Evolutionary conservation across 2,888 invertebrate species (phyloP).

Genomic region (Oxytorus armatus): DNA sequence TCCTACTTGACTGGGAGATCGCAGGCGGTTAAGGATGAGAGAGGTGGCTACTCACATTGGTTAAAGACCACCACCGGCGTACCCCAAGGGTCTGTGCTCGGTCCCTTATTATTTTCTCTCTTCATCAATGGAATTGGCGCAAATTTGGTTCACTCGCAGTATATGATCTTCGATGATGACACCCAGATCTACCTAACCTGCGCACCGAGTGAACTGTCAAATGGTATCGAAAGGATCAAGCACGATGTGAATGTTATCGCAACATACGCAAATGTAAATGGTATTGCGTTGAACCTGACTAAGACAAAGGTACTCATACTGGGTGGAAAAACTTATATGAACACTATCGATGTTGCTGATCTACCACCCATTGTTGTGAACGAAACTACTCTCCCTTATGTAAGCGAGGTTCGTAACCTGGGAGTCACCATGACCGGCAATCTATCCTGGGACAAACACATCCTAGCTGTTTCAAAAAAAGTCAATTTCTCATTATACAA

Average conservation of each 20-base stretch:
- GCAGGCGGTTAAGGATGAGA: too few relatives aligned
- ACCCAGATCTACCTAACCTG: neutral
- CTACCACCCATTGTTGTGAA: conserved; percentile 3
- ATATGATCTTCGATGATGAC: conserved; percentile 22
- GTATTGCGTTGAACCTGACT: neutral
- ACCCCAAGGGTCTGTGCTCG: conserved; percentile 38
- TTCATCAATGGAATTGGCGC: conserved; percentile 3
- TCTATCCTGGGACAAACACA: conserved; percentile 4
- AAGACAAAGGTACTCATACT: conserved; percentile 3
- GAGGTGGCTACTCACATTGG: too few relatives aligned
- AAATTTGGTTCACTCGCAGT: neutral
- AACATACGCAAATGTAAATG: neutral
- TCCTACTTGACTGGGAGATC: too few relatives aligned
- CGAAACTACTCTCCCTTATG: conserved; percentile 34
- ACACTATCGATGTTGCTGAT: neutral
- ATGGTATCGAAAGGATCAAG: neutral
- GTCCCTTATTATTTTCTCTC: conserved; percentile 14
- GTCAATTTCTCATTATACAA: conserved; percentile 7
- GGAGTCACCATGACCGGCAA: neutral
- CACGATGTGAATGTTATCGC: neutral
- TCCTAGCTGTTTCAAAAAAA: neutral
- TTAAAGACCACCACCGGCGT: too few relatives aligned
- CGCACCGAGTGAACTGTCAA: neutral
- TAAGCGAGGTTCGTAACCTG: conserved; percentile 5
- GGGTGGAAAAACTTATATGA: neutral